A percentile compares a stretch with the other conserved stretches of the same genome.
phyloP scores from a whole-genome alignment of 1,140 invertebrate species.

The Daktulosphaira vitifoliae region DNA sequence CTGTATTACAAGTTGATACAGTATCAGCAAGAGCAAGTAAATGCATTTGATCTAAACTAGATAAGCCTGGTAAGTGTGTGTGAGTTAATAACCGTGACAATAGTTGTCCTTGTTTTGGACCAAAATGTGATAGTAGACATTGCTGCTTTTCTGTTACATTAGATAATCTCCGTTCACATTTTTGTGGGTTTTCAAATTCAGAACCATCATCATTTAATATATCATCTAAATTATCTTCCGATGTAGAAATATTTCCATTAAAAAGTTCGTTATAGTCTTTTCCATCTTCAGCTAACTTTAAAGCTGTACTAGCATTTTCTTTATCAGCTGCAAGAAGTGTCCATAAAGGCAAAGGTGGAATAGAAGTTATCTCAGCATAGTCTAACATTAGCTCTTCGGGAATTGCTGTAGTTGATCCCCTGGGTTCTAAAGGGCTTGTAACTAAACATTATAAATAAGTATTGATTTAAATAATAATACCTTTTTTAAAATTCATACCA shows the following conservation, averaged over 20 bases:
- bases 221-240: constrained; percentile 75
- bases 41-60: constrained; percentile 98
- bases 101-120: constrained; percentile 65
- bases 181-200: constrained; percentile 48
- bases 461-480: too few species aligned
- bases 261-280: constrained; percentile 83
- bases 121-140: constrained; percentile 61
- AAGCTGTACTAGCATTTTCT: constrained; percentile 46
- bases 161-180: constrained; percentile 53
- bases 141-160: constrained; percentile 60
- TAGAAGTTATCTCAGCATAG: constrained; percentile 92
- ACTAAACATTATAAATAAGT: constrained; percentile 35
- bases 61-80: constrained; percentile 91
- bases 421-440: constrained; percentile 45
- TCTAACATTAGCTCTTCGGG: constrained; percentile 82
- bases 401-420: constrained; percentile 50
- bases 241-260: constrained; percentile 58
- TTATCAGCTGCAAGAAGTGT: constrained; percentile 88
- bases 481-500: background rate
- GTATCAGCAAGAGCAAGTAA: constrained; percentile 94
- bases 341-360: constrained; percentile 93
- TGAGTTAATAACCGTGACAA: constrained; percentile 86
- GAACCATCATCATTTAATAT: constrained; percentile 58
- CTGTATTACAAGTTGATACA: constrained; percentile 83
- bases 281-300: constrained; percentile 35